Percentiles rank a stretch among this genome's conserved stretches.
Conservation (phyloP, 2,888 invertebrate genomes). For the Caenorhabditis virilis region DNA sequence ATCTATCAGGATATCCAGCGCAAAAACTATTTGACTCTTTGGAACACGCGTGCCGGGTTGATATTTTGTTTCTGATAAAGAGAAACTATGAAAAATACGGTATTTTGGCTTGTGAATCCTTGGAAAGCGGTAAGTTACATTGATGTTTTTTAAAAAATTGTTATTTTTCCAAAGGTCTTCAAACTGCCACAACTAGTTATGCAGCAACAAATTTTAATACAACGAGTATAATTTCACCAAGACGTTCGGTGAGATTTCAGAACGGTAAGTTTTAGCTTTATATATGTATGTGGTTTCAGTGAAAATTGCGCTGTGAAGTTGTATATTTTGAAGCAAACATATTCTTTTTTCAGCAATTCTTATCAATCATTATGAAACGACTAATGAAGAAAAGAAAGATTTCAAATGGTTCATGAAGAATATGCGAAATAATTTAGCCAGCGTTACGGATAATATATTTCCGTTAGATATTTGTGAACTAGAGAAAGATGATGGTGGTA, state of each 20-base stretch:
- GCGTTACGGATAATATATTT: background rate
- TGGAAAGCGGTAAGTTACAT: background rate
- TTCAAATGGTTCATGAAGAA: constrained; percentile 33
- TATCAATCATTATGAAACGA: constrained; percentile 23
- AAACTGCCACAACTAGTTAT: no score
- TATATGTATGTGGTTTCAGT: no score
- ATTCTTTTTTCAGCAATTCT: constrained; percentile 25
- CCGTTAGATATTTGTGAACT: constrained; percentile 10
- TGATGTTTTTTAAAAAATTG: no score
- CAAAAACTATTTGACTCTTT: constrained; percentile 18
- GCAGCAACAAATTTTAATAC: no score
- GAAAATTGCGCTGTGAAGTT: background rate
- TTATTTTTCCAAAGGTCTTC: no score
- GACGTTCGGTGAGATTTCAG: no score
- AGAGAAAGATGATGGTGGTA: constrained; percentile 23
- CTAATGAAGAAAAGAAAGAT: constrained; percentile 8
- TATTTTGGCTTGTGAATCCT: background rate
- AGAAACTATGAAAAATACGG: constrained; percentile 2
- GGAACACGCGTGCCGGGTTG: constrained; percentile 16
- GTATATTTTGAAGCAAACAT: background rate
- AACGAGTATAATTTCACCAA: no score
- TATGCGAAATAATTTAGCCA: constrained; percentile 9
- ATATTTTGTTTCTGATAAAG: constrained; percentile 23
- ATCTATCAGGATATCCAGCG: constrained; percentile 3
- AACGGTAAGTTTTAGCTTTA: no score